phyloP scores from a whole-genome alignment of 2,113 vertebrate genomes.

The Megalops atlanticus region DNA sequence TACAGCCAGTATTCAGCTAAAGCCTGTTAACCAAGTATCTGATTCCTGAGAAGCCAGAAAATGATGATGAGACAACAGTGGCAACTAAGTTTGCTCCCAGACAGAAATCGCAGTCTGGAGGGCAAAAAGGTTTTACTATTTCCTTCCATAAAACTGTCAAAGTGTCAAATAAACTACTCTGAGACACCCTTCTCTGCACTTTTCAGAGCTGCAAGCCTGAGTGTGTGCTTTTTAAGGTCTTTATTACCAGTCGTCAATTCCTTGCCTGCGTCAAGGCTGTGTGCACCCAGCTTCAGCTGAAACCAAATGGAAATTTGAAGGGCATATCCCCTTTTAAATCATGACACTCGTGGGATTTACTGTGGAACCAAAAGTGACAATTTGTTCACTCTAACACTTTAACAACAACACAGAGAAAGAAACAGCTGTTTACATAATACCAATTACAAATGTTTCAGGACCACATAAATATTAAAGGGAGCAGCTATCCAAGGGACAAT shows the following conservation, averaged over 20 bases:
- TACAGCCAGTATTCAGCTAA: neutral
- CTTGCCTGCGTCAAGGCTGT: neutral
- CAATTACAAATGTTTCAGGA: neutral
- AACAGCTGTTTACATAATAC: neutral
- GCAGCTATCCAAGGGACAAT: no score
- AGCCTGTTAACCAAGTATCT: neutral
- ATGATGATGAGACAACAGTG: neutral
- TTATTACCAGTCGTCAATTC: neutral
- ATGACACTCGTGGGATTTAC: conserved; percentile 1
- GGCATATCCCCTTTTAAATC: neutral
- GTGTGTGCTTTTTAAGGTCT: neutral
- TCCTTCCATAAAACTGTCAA: conserved; percentile 37
- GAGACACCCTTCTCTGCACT: neutral
- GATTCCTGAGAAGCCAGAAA: neutral
- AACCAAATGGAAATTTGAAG: neutral
- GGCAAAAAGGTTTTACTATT: conserved; percentile 28
- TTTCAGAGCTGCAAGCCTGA: neutral
- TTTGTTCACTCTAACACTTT: neutral
- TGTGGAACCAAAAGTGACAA: neutral
- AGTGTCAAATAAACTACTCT: conserved; percentile 28
- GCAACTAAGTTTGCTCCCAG: neutral
- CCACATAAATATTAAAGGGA: neutral
- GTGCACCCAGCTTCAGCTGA: neutral
- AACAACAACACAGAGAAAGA: neutral
- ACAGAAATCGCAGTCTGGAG: conserved; percentile 10